Evolutionary conservation across 2,888 invertebrate genomes (phyloP).

Genomic region (Drosophila anceps): DNA sequence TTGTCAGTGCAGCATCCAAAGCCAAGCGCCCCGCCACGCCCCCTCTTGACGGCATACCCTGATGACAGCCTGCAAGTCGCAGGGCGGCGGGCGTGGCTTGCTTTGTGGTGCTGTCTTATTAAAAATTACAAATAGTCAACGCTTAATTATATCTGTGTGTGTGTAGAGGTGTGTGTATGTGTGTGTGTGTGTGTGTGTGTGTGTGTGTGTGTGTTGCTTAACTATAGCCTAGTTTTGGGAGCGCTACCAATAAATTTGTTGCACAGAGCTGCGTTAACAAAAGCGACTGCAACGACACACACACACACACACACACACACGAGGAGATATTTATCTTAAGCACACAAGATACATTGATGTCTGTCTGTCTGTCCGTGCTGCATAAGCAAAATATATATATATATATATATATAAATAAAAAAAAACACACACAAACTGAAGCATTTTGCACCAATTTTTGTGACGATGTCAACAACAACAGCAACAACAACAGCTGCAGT

Average conservation of each 20-base stretch:
- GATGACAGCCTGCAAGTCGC: neutral
- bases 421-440: constrained; percentile 48
- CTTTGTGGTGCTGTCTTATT: constrained; percentile 64
- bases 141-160: constrained; percentile 58
- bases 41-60: neutral
- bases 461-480: constrained; percentile 75
- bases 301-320: constrained; percentile 23
- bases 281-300: constrained; percentile 11
- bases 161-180: constrained; percentile 3
- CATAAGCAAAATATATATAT: constrained; percentile 15
- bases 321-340: constrained; percentile 55
- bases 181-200: neutral
- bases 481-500: constrained; percentile 28
- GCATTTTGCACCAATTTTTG: constrained; percentile 80
- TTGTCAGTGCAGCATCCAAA: constrained; percentile 52
- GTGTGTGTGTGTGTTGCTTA: constrained; percentile 11
- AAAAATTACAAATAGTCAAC: constrained; percentile 79
- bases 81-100: constrained; percentile 11
- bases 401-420: neutral
- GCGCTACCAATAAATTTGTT: constrained; percentile 62
- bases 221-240: constrained; percentile 60
- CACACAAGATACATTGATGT: constrained; percentile 45
- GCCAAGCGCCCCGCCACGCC: constrained; percentile 2
- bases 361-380: constrained; percentile 2
- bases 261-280: constrained; percentile 31